Evolutionary conservation across 2,797 vertebrate species (phyloP).

Genomic region (Psittacula derbiana): DNA sequence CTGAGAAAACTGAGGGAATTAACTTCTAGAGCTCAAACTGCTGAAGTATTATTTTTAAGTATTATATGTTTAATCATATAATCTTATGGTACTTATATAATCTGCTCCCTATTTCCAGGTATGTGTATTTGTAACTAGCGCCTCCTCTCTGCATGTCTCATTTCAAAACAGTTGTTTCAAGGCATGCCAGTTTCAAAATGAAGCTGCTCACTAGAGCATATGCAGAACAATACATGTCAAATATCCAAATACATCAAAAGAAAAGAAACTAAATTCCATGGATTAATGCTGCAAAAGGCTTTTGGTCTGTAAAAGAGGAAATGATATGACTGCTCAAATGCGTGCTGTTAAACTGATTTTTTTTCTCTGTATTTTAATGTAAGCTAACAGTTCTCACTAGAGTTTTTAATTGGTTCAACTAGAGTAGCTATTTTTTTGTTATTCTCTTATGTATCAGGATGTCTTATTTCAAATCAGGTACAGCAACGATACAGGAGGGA

Average conservation of each 20-base stretch:
- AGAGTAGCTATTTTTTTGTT: background rate
- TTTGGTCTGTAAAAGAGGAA: background rate
- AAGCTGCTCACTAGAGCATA: background rate
- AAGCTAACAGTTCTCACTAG: background rate
- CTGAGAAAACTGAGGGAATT: background rate
- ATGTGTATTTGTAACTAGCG: background rate
- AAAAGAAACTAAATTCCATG: background rate
- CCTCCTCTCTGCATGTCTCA: background rate
- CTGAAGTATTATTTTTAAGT: background rate
- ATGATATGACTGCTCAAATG: background rate
- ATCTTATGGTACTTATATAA: background rate
- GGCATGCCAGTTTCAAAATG: background rate
- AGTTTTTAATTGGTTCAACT: background rate
- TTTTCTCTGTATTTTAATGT: background rate
- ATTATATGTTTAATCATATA: background rate
- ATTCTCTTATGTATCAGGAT: background rate
- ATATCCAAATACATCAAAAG: background rate
- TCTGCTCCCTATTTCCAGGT: background rate
- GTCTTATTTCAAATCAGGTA: conserved; percentile 72
- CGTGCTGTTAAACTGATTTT: background rate
- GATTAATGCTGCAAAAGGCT: background rate
- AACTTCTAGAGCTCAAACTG: background rate
- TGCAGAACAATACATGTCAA: background rate
- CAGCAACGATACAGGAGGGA: conserved; percentile 84
- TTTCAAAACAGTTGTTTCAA: background rate